These are phyloP conservation scores for Netelia inedita DNA, from an alignment of 2,888 invertebrate genomes.

Conservation along the genomic window DNA sequence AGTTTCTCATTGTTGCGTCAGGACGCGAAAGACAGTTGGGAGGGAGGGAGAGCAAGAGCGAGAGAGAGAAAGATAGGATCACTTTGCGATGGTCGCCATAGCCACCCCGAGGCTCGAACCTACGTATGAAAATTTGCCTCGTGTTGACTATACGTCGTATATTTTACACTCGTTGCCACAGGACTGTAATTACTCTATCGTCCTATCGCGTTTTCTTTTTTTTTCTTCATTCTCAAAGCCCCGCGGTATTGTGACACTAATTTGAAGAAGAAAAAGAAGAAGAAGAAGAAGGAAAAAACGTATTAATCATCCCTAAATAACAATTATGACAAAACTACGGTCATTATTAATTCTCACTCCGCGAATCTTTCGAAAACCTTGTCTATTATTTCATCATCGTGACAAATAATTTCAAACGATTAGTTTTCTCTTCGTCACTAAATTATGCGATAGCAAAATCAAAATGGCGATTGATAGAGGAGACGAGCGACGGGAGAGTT, in stretches of 20 bases:
- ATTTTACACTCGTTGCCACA: slow-evolving; percentile 71
- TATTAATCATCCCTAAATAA: not conserved
- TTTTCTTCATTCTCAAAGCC: slow-evolving; percentile 53
- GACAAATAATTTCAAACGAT: too few relatives aligned
- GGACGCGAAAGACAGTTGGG: slow-evolving; percentile 37
- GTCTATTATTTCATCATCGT: too few relatives aligned
- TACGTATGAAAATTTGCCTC: slow-evolving; percentile 4
- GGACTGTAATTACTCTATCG: slow-evolving; percentile 78
- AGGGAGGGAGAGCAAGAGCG: slow-evolving; percentile 2
- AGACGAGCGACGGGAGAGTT: not conserved
- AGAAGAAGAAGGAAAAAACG: too few relatives aligned
- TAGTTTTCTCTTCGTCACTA: not conserved
- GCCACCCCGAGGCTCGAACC: slow-evolving; percentile 17
- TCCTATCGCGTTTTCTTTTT: slow-evolving; percentile 73
- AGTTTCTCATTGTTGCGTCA: slow-evolving; percentile 84
- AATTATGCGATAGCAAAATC: not conserved
- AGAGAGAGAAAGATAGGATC: slow-evolving; percentile 53
- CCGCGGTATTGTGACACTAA: not conserved
- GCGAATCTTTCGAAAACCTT: too few relatives aligned
- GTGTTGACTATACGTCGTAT: slow-evolving; percentile 13
- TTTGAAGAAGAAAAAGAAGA: not conserved
- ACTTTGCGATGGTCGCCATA: slow-evolving; percentile 64
- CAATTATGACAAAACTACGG: not conserved
- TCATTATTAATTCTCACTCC: not conserved
- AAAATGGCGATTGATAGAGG: not conserved